Percentiles rank a stretch among this genome's conserved stretches.
Conservation (phyloP, 2,797 vertebrate genomes). For the Notamacropus eugenii region DNA sequence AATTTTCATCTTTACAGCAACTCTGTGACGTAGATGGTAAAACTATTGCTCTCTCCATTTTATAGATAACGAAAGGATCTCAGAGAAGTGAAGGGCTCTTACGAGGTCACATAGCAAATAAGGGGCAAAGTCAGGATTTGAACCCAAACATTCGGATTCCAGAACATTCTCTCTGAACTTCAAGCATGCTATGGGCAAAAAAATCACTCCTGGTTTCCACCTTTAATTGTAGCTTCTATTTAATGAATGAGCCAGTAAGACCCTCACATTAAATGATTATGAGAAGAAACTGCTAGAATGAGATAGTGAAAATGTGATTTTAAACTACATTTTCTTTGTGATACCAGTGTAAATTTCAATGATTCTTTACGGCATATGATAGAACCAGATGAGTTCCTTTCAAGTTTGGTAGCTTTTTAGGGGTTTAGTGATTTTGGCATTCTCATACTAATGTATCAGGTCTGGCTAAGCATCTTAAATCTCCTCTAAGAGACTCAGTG, state of each 20-base stretch:
- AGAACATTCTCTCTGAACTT: neutral
- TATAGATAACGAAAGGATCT: neutral
- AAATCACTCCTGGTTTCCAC: neutral
- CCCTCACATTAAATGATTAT: slow-evolving; percentile 9
- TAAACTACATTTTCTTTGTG: slow-evolving; percentile 10
- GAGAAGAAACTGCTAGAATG: slow-evolving; percentile 6
- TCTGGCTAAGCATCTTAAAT: neutral
- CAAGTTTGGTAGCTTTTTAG: neutral
- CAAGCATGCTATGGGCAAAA: neutral
- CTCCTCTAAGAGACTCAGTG: neutral
- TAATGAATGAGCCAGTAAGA: neutral
- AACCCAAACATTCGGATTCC: neutral
- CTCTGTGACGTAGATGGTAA: neutral
- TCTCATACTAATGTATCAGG: neutral
- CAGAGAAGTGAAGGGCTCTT: neutral
- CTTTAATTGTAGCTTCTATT: neutral
- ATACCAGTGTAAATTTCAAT: slow-evolving; percentile 1
- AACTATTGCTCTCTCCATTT: neutral
- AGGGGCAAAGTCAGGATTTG: neutral
- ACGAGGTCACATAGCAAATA: neutral
- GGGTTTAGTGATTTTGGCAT: neutral
- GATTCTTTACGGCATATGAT: neutral
- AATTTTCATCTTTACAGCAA: neutral
- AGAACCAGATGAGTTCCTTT: neutral
- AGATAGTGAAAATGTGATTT: neutral